Conservation (phyloP, 2,113 vertebrate species). For the Turdus rufiventris region DNA sequence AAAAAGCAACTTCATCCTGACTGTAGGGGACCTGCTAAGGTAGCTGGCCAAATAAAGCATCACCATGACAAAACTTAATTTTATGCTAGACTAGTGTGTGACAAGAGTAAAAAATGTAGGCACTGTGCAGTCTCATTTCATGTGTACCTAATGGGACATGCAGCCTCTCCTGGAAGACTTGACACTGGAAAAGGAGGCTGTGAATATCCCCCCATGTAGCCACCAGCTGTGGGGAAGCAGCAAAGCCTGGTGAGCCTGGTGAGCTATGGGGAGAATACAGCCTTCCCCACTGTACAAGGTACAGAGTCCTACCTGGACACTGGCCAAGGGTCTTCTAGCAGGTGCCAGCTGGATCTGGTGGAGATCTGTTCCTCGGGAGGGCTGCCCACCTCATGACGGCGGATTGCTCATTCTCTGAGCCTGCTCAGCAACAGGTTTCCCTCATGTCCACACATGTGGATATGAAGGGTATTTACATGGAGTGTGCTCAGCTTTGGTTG, state of each 20-base stretch:
- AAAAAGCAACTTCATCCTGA: neutral
- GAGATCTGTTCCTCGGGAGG: fast-evolving
- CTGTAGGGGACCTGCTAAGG: neutral
- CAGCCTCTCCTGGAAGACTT: neutral
- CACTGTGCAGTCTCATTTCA: neutral
- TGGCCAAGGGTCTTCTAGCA: neutral
- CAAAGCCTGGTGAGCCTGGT: neutral
- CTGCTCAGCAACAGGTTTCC: neutral
- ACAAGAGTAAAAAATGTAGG: neutral
- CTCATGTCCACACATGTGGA: fast-evolving
- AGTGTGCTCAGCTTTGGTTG: fast-evolving
- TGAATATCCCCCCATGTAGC: fast-evolving
- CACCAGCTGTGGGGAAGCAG: neutral
- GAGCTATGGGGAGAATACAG: neutral
- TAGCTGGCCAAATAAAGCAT: neutral
- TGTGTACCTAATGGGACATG: fast-evolving
- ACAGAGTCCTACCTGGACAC: fast-evolving
- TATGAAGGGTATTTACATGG: neutral
- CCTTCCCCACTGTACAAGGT: neutral
- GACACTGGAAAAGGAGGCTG: fast-evolving
- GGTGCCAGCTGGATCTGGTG: neutral
- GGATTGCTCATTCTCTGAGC: fast-evolving
- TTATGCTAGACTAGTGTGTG: neutral
- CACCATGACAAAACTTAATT: neutral
- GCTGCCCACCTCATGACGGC: fast-evolving